Evolutionary conservation across 2,113 vertebrate genomes (phyloP).

Genomic region (Pygoscelis antarcticus): DNA sequence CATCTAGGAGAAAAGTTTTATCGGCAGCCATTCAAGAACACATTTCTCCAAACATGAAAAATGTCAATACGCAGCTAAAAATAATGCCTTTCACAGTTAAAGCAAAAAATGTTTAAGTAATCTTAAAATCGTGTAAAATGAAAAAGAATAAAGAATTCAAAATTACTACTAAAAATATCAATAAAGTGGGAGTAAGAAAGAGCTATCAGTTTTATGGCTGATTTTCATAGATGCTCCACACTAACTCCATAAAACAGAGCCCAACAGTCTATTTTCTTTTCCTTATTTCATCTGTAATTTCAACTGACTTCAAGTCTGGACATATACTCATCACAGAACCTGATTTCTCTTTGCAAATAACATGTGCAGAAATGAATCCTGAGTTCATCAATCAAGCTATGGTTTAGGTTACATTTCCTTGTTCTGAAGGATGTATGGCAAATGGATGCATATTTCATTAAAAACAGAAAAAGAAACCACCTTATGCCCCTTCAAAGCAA

Average conservation of each 20-base stretch:
- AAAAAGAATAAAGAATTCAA: not conserved
- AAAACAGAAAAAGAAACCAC: not conserved
- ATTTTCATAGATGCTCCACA: not conserved
- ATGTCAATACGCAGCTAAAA: not conserved
- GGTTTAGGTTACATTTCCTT: not conserved
- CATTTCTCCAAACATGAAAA: not conserved
- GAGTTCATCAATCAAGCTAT: not conserved
- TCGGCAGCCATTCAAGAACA: constrained; percentile 35
- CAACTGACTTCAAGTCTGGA: not conserved
- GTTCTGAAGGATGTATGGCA: not conserved
- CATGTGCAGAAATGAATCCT: not conserved
- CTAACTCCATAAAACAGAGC: not conserved
- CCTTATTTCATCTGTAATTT: not conserved
- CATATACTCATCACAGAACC: not conserved
- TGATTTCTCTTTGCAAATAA: not conserved
- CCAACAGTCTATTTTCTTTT: not conserved
- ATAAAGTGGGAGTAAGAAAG: not conserved
- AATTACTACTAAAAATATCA: not conserved
- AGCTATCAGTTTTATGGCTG: not conserved
- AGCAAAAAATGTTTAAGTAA: not conserved
- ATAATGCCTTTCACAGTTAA: not conserved
- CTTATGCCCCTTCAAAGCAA: not conserved
- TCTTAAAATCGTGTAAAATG: not conserved
- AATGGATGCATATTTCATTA: not conserved
- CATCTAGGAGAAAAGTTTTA: not conserved